phyloP scores from a whole-genome alignment of 2,888 invertebrate species.

The Cephonodes hylas region DNA sequence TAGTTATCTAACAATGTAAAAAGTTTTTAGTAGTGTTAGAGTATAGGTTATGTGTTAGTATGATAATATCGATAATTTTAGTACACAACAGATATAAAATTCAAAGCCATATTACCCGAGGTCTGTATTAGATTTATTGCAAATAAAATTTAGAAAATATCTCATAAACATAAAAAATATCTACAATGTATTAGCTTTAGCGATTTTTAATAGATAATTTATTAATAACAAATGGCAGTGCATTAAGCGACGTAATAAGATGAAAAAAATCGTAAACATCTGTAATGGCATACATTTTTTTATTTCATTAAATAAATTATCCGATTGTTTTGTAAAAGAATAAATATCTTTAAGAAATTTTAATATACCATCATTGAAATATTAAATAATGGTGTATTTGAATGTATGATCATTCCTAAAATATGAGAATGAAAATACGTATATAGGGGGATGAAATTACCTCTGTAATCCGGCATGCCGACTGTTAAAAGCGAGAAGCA shows the following conservation, averaged over 20 bases:
- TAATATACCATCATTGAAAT: not conserved
- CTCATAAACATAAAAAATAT: not conserved
- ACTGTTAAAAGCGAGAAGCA: conserved; percentile 54
- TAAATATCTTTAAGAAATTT: too few species aligned
- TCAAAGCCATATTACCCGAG: too few species aligned
- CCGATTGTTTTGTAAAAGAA: too few species aligned
- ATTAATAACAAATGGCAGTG: too few species aligned
- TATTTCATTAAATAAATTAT: too few species aligned
- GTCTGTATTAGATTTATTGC: too few species aligned
- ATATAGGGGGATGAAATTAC: conserved; percentile 39
- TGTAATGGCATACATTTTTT: too few species aligned
- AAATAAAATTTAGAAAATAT: not conserved
- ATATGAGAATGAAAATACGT: not conserved
- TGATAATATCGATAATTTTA: not conserved
- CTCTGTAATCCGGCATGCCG: conserved; percentile 79
- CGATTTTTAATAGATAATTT: too few species aligned
- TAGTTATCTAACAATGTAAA: not conserved
- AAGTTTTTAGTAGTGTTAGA: not conserved
- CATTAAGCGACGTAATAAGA: too few species aligned
- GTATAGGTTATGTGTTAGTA: not conserved
- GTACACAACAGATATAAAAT: not conserved
- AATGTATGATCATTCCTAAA: not conserved
- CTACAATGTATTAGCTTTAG: too few species aligned
- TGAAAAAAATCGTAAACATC: too few species aligned
- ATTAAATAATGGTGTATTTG: too few species aligned